These are phyloP conservation scores for Nematopogon swammerdamellus DNA, from an alignment of 2,888 invertebrate genomes.

Conservation along the genomic window DNA sequence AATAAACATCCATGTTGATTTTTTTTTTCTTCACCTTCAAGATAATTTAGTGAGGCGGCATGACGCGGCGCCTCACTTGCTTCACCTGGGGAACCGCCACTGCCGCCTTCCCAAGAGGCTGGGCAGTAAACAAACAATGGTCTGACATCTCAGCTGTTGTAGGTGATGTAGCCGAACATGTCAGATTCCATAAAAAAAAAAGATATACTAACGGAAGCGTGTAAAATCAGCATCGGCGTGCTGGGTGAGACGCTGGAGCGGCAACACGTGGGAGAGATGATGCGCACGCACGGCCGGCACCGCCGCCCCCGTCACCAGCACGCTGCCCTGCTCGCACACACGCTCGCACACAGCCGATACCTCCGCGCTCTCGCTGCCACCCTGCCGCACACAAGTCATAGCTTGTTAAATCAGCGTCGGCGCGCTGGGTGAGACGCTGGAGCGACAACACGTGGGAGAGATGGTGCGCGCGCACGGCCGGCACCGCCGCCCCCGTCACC, in stretches of 20 bases:
- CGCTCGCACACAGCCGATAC: constrained; percentile 22
- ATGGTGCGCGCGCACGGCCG: constrained; percentile 11
- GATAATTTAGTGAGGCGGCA: too few relatives aligned
- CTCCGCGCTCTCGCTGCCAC: constrained; percentile 18
- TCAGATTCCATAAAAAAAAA: too few relatives aligned
- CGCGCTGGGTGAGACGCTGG: constrained; percentile 29
- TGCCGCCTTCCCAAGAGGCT: too few relatives aligned
- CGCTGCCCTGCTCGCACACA: constrained; percentile 19
- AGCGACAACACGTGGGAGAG: constrained; percentile 22
- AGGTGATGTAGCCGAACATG: too few relatives aligned
- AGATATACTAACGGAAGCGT: constrained; percentile 32
- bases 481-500: constrained; percentile 26
- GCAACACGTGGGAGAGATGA: constrained; percentile 19
- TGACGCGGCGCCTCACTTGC: too few relatives aligned
- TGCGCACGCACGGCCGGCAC: constrained; percentile 18
- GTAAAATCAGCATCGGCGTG: constrained; percentile 38
- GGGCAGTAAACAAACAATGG: too few relatives aligned
- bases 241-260: constrained; percentile 27
- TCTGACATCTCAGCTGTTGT: too few relatives aligned
- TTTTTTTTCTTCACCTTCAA: too few relatives aligned
- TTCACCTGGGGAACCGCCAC: too few relatives aligned
- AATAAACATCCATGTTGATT: too few relatives aligned
- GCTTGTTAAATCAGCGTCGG: constrained; percentile 33
- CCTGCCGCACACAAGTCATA: too few relatives aligned
- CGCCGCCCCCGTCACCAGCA: constrained; percentile 25